Conservation (phyloP, 1,140 invertebrate genomes). For the Colletes gigas region DNA sequence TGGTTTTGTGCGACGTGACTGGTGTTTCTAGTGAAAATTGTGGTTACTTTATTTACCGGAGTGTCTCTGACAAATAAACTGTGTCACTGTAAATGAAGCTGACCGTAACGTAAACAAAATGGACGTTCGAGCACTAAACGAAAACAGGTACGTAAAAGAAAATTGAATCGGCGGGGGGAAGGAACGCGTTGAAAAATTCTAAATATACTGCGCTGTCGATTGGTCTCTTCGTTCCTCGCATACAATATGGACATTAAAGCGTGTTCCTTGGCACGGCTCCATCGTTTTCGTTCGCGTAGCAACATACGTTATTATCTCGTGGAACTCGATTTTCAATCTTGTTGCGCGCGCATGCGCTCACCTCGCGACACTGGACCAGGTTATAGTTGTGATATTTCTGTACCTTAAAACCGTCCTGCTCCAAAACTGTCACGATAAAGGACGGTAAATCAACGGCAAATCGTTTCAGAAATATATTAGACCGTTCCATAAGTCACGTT, state of each 20-base stretch:
- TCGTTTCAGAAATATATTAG: too few species aligned
- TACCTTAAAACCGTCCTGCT: slow-evolving; percentile 14
- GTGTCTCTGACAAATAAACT: too few species aligned
- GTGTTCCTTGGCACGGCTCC: slow-evolving; percentile 55
- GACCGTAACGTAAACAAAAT: too few species aligned
- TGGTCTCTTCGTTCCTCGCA: slow-evolving; percentile 13
- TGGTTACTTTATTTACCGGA: too few species aligned
- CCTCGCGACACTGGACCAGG: background rate
- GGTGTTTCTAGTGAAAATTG: too few species aligned
- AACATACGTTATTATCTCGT: slow-evolving; percentile 58
- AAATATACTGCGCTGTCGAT: slow-evolving; percentile 28
- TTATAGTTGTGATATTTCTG: slow-evolving; percentile 16
- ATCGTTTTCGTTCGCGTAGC: slow-evolving; percentile 43
- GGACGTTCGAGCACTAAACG: background rate
- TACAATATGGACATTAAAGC: slow-evolving; percentile 42
- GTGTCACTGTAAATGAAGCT: too few species aligned
- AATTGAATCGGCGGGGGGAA: background rate
- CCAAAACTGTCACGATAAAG: slow-evolving; percentile 22
- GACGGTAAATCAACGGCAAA: slow-evolving; percentile 13
- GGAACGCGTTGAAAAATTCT: background rate
- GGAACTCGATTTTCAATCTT: slow-evolving; percentile 49
- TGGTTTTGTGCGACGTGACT: too few species aligned
- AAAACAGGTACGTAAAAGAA: background rate
- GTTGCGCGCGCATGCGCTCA: background rate
- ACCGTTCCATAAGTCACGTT: too few species aligned